phyloP scores from a whole-genome alignment of 2,113 vertebrate species.

The Dolichotis patagonum region DNA sequence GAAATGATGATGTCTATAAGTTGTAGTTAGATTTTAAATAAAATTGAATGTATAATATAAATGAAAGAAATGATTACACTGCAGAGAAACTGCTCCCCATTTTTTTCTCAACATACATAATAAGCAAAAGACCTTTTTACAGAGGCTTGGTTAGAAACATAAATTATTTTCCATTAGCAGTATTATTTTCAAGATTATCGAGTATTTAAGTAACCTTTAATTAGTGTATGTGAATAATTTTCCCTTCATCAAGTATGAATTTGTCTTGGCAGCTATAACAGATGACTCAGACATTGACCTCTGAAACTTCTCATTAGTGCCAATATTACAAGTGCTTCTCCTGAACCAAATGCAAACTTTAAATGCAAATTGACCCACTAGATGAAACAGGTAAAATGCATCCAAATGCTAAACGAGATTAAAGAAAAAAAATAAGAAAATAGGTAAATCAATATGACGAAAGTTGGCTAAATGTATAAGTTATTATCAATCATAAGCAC shows the following conservation, averaged over 20 bases:
- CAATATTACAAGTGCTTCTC: slow-evolving; percentile 21
- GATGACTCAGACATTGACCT: not conserved
- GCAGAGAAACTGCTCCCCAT: not conserved
- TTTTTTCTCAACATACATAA: not conserved
- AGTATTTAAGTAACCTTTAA: slow-evolving; percentile 38
- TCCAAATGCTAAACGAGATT: slow-evolving; percentile 73
- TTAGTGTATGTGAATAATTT: slow-evolving; percentile 31
- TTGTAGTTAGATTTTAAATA: not conserved
- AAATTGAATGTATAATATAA: not conserved
- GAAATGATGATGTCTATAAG: not conserved
- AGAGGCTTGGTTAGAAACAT: not conserved
- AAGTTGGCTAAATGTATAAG: slow-evolving; percentile 64
- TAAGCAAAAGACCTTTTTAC: not conserved
- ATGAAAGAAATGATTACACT: not conserved
- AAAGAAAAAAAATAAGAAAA: slow-evolving; percentile 65
- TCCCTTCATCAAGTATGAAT: not conserved
- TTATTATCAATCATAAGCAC: slow-evolving; percentile 64
- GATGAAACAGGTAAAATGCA: slow-evolving; percentile 66
- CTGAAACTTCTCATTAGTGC: not conserved
- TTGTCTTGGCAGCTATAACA: not conserved
- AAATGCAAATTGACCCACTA: slow-evolving; percentile 66
- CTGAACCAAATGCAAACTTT: slow-evolving; percentile 44
- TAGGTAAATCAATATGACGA: slow-evolving; percentile 72
- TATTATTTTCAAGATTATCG: slow-evolving; percentile 17
- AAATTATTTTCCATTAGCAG: not conserved